Evolutionary conservation across 2,797 vertebrate genomes (phyloP).

Genomic region (Bradypus variegatus): DNA sequence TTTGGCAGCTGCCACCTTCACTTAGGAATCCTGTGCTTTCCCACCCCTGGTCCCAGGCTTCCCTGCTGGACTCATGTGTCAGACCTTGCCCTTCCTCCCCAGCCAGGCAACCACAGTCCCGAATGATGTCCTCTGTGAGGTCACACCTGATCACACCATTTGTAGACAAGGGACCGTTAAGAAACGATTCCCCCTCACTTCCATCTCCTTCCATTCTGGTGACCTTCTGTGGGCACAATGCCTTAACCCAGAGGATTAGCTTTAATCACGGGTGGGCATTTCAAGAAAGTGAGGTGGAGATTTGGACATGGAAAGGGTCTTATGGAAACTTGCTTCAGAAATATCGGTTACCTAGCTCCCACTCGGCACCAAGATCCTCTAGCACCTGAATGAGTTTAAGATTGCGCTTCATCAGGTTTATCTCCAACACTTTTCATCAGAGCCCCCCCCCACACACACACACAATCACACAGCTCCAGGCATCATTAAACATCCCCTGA

Average conservation of each 20-base stretch:
- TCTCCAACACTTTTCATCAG: too few species aligned
- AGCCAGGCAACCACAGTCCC: neutral
- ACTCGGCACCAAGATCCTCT: neutral
- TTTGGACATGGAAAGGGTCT: neutral
- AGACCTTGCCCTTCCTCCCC: neutral
- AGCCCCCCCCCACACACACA: too few species aligned
- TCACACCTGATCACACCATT: neutral
- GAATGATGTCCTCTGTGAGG: neutral
- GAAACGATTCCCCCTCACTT: neutral
- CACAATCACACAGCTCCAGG: too few species aligned
- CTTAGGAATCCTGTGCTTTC: neutral
- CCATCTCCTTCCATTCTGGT: neutral
- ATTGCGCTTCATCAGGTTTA: neutral
- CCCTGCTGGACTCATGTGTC: too few species aligned
- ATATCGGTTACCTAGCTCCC: neutral
- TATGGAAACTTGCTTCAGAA: neutral
- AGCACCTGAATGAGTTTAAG: neutral
- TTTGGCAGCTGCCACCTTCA: neutral
- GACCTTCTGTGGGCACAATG: neutral
- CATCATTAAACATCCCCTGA: neutral
- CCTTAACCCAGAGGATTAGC: neutral
- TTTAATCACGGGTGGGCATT: neutral
- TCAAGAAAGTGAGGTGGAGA: neutral
- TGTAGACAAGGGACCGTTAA: neutral
- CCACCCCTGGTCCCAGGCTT: neutral